These are phyloP conservation scores for Okamejei kenojei DNA, from an alignment of 2,797 vertebrate species.

Conservation along the genomic window DNA sequence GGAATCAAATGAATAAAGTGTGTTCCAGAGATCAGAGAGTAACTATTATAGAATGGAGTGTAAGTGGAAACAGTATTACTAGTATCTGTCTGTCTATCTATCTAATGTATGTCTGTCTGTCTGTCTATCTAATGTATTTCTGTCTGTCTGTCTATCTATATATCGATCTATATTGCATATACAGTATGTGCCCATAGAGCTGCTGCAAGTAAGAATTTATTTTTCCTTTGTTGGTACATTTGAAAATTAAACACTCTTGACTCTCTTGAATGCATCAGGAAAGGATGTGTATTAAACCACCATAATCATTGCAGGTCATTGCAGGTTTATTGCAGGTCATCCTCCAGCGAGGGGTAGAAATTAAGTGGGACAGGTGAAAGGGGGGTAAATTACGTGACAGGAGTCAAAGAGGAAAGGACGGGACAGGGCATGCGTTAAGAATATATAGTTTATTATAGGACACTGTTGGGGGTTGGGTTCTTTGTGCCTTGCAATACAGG, in stretches of 20 bases:
- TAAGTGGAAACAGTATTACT: no score
- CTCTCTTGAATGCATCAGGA: not conserved
- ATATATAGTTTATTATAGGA: not conserved
- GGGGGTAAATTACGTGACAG: not conserved
- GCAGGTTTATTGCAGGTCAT: not conserved
- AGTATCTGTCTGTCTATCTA: no score
- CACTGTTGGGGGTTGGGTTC: no score
- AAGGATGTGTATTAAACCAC: not conserved
- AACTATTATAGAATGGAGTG: not conserved
- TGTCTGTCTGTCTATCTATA: no score
- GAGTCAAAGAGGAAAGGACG: not conserved
- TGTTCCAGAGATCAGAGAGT: not conserved
- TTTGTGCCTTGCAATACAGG: not conserved
- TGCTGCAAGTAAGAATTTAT: no score
- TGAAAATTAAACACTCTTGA: no score
- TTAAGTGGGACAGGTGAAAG: not conserved
- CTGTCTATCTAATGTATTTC: no score
- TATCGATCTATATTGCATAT: no score
- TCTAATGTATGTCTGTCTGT: no score
- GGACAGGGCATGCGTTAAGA: not conserved
- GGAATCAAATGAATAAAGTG: not conserved
- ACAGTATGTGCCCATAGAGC: no score
- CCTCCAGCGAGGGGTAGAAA: not conserved
- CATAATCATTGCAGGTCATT: not conserved
- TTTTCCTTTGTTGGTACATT: no score